Evolutionary conservation across 2,113 vertebrate species (phyloP), one percentile per base, ranked within the genome.

Genomic region (Lucifuga dentata): DNA sequence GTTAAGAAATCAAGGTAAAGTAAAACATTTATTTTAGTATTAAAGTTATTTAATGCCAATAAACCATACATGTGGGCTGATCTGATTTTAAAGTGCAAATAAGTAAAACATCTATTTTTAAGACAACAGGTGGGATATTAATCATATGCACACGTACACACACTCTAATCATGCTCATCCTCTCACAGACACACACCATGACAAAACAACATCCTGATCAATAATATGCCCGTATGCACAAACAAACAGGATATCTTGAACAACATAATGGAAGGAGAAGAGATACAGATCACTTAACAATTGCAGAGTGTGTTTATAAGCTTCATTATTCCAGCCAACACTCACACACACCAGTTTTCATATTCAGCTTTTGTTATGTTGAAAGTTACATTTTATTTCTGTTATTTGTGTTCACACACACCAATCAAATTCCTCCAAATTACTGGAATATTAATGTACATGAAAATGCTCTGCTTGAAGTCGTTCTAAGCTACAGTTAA

Each of bases 1-100:
- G 21, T 58, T 23, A n/a, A 43, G n/a, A 68, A 63, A 67, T 23
- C 0, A n/a, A 64, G 17, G 9, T 48, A 2, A 12, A 2, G 33
- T 19, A 23, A 35, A 60, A 65, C 24, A 49, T 43, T 26, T 44
- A 36, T 59, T 57, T 56, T 11, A 16, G 26, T 23, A 68, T 23
- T 52, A 29, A 26, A 11, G 7, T 10, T 23, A 50, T 13, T 41
- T 44, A 8, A 19, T 33, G n/a, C n/a, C n/a, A n/a, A n/a, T n/a
- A n/a, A n/a, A n/a, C n/a, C n/a, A n/a, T n/a, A n/a, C n/a, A n/a
- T n/a, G n/a, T n/a, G n/a, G n/a, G n/a, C n/a, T n/a, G n/a, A n/a
- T n/a, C n/a, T n/a, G n/a, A n/a, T n/a, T n/a, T 86, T 84, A 84
- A 85, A 85, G 80, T 82, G 79, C 85, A 87, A 86, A 78, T 76